These are phyloP conservation scores for Dendropsophus ebraccatus DNA, from an alignment of 2,113 vertebrate species.

Conservation along the genomic window DNA sequence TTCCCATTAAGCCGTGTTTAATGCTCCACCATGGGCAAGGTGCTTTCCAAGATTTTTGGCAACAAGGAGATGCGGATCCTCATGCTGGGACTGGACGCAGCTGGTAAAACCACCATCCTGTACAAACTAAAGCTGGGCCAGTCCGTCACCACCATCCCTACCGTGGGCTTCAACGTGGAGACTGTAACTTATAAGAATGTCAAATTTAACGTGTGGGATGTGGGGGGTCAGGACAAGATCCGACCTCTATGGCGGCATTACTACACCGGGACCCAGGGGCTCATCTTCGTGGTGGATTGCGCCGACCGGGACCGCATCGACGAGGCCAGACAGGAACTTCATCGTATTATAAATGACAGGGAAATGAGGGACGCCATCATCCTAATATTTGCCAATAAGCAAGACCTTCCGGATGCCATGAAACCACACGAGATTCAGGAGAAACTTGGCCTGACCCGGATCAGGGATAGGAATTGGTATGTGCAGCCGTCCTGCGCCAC, in stretches of 20 bases:
- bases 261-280: constrained; percentile 97
- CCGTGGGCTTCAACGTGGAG: constrained; percentile 98
- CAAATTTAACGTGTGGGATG: constrained; percentile 99
- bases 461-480: constrained; percentile 99
- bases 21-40: constrained; percentile 92
- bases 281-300: constrained; percentile 99
- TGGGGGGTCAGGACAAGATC: constrained; percentile 98
- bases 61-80: constrained; percentile 99
- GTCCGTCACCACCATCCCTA: constrained; percentile 98
- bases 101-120: constrained; percentile 97
- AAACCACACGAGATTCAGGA: constrained; percentile 99
- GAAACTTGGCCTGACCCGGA: constrained; percentile 98
- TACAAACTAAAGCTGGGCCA: constrained; percentile 99
- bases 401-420: constrained; percentile 99
- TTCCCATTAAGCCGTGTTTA: constrained; percentile 72
- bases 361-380: constrained; percentile 99
- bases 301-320: constrained; percentile 98
- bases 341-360: constrained; percentile 98
- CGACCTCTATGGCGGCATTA: constrained; percentile 96
- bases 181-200: constrained; percentile 99
- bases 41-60: constrained; percentile 98
- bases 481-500: constrained; percentile 99
- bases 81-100: constrained; percentile 97
- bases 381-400: constrained; percentile 99
- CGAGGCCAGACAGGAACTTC: constrained; percentile 96